phyloP scores from a whole-genome alignment of 2,113 vertebrate genomes.

The Fulica atra region DNA sequence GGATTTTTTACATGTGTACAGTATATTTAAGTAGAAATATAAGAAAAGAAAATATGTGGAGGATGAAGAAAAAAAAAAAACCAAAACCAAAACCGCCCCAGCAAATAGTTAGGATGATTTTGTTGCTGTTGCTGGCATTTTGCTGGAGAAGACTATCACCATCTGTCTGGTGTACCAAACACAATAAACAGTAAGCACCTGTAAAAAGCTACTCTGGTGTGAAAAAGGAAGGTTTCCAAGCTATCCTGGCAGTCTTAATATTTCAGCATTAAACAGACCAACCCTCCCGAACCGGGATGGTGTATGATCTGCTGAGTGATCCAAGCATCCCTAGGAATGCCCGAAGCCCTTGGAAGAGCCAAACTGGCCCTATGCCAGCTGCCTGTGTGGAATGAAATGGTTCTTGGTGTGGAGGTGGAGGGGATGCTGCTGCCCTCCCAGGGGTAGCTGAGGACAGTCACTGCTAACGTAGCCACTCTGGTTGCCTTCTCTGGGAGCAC shows the following conservation, averaged over 20 bases:
- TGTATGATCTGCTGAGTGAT: neutral
- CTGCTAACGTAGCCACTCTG: fast-evolving
- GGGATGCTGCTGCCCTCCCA: neutral
- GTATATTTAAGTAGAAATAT: constrained; percentile 41
- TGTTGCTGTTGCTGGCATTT: constrained; percentile 2
- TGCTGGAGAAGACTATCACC: constrained; percentile 18
- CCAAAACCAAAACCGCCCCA: neutral
- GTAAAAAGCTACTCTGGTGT: neutral
- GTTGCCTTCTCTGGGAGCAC: neutral
- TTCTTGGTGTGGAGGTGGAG: fast-evolving
- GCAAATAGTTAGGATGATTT: neutral
- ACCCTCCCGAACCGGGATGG: neutral
- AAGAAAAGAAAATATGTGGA: constrained; percentile 38
- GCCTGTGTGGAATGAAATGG: fast-evolving
- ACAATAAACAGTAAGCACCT: constrained; percentile 6
- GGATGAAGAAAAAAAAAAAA: constrained; percentile 7
- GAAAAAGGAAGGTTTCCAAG: constrained; percentile 1
- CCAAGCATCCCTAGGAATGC: neutral
- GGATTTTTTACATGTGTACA: constrained; percentile 72
- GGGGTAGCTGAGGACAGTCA: neutral
- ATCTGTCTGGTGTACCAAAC: neutral
- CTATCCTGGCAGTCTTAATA: neutral
- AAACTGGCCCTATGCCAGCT: neutral
- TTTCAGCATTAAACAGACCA: neutral
- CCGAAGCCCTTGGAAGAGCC: neutral